Evolutionary conservation across 1,140 invertebrate species (phyloP).

Genomic region (Anoplophora glabripennis): DNA sequence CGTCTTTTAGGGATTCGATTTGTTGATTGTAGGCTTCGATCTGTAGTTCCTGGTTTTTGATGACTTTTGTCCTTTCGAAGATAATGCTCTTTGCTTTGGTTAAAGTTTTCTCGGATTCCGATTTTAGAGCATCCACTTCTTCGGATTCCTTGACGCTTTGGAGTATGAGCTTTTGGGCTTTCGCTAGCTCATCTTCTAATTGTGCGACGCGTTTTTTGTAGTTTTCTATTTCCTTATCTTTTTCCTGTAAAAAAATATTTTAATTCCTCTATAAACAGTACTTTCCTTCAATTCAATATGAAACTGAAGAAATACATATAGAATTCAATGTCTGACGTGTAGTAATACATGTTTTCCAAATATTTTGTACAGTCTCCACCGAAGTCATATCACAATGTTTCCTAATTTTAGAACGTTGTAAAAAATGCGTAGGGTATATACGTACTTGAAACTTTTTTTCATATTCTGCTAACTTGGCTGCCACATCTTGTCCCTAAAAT

Average conservation of each 20-base stretch:
- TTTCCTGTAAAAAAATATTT: conserved; percentile 22
- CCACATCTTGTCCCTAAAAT: too few species aligned
- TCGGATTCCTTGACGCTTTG: conserved; percentile 35
- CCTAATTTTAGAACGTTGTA: too few species aligned
- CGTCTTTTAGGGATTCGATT: conserved; percentile 71
- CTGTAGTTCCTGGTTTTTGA: conserved; percentile 71
- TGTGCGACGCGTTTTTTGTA: conserved; percentile 33
- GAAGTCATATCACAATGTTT: too few species aligned
- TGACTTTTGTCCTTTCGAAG: conserved; percentile 67
- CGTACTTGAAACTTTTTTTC: too few species aligned
- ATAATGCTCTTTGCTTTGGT: conserved; percentile 63
- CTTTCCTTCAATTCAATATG: too few species aligned
- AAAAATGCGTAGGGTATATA: too few species aligned
- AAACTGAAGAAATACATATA: too few species aligned
- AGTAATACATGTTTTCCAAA: too few species aligned
- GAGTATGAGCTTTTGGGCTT: conserved; percentile 35
- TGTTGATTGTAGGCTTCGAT: conserved; percentile 68
- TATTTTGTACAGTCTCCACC: too few species aligned
- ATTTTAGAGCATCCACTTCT: conserved; percentile 46
- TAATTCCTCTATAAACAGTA: not conserved
- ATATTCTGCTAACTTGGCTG: too few species aligned
- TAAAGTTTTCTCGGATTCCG: conserved; percentile 53
- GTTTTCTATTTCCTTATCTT: conserved; percentile 36
- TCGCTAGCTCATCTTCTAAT: conserved; percentile 37
- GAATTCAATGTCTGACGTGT: too few species aligned